Base-by-base conservation (phyloP, 2,797 vertebrate species). In the Melopsittacus undulatus region DNA sequence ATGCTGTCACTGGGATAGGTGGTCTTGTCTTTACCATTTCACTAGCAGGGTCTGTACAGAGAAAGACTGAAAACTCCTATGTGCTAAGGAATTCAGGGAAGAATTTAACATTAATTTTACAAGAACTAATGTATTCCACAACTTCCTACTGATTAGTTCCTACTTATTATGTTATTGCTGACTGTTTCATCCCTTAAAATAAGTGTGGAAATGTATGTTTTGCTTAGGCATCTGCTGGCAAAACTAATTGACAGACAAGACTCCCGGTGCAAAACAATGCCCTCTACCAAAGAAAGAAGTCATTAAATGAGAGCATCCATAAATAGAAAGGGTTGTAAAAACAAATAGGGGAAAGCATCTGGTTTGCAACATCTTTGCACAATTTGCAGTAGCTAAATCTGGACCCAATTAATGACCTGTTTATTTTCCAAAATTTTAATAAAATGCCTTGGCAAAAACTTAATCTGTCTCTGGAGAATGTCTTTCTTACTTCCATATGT, bases 371-470 rank as follows among this genome's bases (percentile, higher is more conserved):
- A 89, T 69, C 90, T 92, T 82, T 93, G 74, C 75, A 92, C 90
- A 90, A 92, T 78, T 95, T 90, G 52, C 81, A 95, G 94, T 92
- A 96, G 84, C 89, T 91, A 91, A 96, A 92, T 89, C 49, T 86
- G 90, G 92, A 94, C 51, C 51, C 57, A 91, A 92, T 93, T 94
- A 94, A 91, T 90, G 89, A 94, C 59, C 80, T 93, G 87, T 92
- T 90, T 90, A 92, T 96, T 95, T 97, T 95, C 77, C 78, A 92
- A 91, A 95, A 92, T 96, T 95, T 80, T 64, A 95, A 80, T 95
- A 91, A 97, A 97, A 96, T 89, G 70, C 49, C 62, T 90, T 95
- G 92, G 81, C 59, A 90, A 96, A 93, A 96, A 84, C n/a, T 87
- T 95, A 77, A 91, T 91, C 87, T 84, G 66, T 95, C 90, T 95